Evolutionary conservation across 2,797 vertebrate species (phyloP), one percentile per base, ranked within the genome.

Genomic region (Serranus cabrilla): DNA sequence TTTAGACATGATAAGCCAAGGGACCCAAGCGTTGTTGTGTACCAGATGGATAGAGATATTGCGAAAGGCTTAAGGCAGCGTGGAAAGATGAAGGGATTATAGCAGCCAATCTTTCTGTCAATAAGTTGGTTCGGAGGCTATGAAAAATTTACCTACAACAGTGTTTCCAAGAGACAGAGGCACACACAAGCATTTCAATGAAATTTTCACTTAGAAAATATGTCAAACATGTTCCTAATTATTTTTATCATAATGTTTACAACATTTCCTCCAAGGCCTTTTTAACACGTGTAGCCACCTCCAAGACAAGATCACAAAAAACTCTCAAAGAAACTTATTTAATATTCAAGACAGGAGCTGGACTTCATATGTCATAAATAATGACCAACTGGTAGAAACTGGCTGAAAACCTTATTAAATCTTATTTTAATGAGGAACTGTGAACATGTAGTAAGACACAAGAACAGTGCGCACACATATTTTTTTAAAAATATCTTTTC

Each of bases 1-100:
- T 88, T 90, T 69, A 60, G 76, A 78, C 63, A 47, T 10, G 82
- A 91, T 90, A 90, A 93, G 82, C 83, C 71, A 74, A 77, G 86
- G 81, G 82, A 91, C 73, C 81, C 70, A 18, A 74, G 77, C 54
- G 43, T 71, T 79, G 75, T 75, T 83, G 79, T 86, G 78, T 85
- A 83, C 79, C 83, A 90, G 89, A 92, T 84, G 80, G 91, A 87
- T 79, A 39, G 71, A 90, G 90, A 91, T 88, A 89, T 73, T 76
- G 83, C 39, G 0, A 43, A 54, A 77, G 81, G 85, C 84, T 90
- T 87, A 76, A 74, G 67, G 87, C 78, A 50, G 72, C 60, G 46
- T 75, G 25, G 73, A 80, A 76, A 81, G 88, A 93, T 89, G 87
- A 89, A 81, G 80, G 76, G 84, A 89, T 92, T 90, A 87, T 60